These are phyloP conservation scores for Chesias legatella DNA, from an alignment of 2,888 invertebrate species.

Conservation along the genomic window DNA sequence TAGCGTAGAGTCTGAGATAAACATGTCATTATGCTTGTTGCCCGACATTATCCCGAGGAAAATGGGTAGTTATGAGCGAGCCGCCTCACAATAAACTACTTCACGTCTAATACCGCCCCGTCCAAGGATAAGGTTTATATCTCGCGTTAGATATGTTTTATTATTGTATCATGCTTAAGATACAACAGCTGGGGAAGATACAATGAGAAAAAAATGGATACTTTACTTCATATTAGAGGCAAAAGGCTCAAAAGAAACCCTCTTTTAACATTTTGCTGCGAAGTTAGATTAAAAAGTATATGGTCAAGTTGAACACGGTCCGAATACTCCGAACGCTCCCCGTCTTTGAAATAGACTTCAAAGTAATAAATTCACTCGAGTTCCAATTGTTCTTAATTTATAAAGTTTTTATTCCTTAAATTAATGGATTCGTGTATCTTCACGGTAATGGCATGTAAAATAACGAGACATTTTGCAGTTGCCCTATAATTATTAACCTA, in stretches of 20 bases:
- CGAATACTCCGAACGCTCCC: conserved; percentile 11
- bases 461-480: conserved; percentile 1
- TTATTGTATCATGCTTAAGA: conserved; percentile 19
- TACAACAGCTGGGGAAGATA: conserved; percentile 13
- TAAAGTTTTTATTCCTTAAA: conserved; percentile 13
- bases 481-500: background rate
- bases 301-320: conserved; percentile 11
- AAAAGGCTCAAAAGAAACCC: conserved; percentile 2
- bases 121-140: conserved; percentile 42
- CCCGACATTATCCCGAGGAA: conserved; percentile 66
- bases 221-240: conserved; percentile 12
- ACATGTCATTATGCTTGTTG: conserved; percentile 66
- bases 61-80: conserved; percentile 73
- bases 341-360: conserved; percentile 13
- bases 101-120: conserved; percentile 61
- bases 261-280: conserved; percentile 1
- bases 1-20: conserved; percentile 58
- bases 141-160: conserved; percentile 17
- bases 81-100: conserved; percentile 70
- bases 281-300: conserved; percentile 15
- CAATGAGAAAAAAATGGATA: conserved; percentile 13
- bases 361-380: conserved; percentile 15
- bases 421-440: conserved; percentile 17
- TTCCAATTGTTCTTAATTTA: conserved; percentile 12
- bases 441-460: conserved; percentile 15